Conservation (phyloP, 2,888 invertebrate genomes). For the Diplazon laetatorius region DNA sequence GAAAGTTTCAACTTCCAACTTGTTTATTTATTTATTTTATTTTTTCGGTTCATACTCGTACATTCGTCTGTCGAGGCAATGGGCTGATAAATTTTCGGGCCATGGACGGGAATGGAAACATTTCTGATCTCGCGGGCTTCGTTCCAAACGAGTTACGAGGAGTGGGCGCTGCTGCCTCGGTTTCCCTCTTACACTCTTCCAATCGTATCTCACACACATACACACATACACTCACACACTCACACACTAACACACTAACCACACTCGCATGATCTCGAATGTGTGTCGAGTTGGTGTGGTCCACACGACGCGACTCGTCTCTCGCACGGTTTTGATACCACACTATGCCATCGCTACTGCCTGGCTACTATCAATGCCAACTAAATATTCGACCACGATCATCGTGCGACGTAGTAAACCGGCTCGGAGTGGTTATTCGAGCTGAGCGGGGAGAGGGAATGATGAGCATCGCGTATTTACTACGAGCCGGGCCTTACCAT, state of each 20-base stretch:
- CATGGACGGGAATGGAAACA: not conserved
- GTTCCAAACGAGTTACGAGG: constrained; percentile 32
- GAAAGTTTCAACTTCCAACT: too few relatives aligned
- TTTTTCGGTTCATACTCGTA: not conserved
- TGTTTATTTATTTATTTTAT: too few relatives aligned
- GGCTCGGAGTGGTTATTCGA: constrained; percentile 50
- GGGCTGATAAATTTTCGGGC: constrained; percentile 16
- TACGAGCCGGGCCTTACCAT: constrained; percentile 2
- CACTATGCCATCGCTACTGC: not conserved
- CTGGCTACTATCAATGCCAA: too few relatives aligned
- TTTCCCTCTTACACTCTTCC: not conserved
- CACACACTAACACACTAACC: not conserved
- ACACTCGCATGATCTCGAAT: not conserved
- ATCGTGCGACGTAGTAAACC: constrained; percentile 39
- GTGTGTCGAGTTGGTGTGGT: not conserved
- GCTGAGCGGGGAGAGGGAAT: constrained; percentile 7
- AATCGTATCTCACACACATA: not conserved
- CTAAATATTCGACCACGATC: too few relatives aligned
- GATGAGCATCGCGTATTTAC: constrained; percentile 32
- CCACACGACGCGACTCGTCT: too few relatives aligned
- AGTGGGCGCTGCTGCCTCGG: constrained; percentile 42
- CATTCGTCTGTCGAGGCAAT: not conserved
- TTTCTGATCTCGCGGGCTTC: constrained; percentile 20
- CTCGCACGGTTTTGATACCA: too few relatives aligned
- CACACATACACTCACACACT: constrained; percentile 4